Base-by-base conservation (phyloP, 2,797 vertebrate genomes). In the Muraenolepis orangiensis region DNA sequence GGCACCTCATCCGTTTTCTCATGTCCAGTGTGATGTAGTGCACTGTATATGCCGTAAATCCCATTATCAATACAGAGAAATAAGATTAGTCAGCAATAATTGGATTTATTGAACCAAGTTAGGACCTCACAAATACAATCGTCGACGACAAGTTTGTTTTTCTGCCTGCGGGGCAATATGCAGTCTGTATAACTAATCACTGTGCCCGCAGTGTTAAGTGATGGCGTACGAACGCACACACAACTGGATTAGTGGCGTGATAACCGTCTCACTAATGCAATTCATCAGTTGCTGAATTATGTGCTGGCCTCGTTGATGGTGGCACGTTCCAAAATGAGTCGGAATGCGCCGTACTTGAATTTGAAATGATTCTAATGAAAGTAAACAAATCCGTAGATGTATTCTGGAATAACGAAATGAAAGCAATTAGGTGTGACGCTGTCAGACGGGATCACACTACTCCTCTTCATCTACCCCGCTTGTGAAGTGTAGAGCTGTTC, bases 401-500 rank as follows among this genome's bases (percentile, higher is more conserved):
- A 64, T 64, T 64, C 23, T 61, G 57, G 10, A 61, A 26, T 61
- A 23, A 26, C n/a, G n/a, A 26, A 23, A 64, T 23, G 57, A 26
- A 28, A 26, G 57, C 57, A 64, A 64, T 64, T 64, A 64, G 57
- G 57, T 26, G n/a, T 12, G 57, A 26, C 26, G 57, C 23, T 64
- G n/a, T 64, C 57, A 64, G 23, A 26, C 51, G 2, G 14, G 51
- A 64, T 26, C 57, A 12, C n/a, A 26, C n/a, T 64, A 11, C 57
- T 64, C 26, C 57, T 26, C 57, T 64, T 64, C 57, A 64, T 64
- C 57, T 64, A 8, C 51, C 57, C 57, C 4, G 57, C 57, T 26
- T 64, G 57, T 64, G 57, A 64, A 64, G 23, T 38, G 51, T 14
- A 31, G 14, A 32, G 66, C 14, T 85, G 70, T 64, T 64, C 23